Percentiles rank a stretch among this genome's conserved stretches.
phyloP scores from a whole-genome alignment of 2,113 vertebrate genomes.

The Argyrosomus japonicus region DNA sequence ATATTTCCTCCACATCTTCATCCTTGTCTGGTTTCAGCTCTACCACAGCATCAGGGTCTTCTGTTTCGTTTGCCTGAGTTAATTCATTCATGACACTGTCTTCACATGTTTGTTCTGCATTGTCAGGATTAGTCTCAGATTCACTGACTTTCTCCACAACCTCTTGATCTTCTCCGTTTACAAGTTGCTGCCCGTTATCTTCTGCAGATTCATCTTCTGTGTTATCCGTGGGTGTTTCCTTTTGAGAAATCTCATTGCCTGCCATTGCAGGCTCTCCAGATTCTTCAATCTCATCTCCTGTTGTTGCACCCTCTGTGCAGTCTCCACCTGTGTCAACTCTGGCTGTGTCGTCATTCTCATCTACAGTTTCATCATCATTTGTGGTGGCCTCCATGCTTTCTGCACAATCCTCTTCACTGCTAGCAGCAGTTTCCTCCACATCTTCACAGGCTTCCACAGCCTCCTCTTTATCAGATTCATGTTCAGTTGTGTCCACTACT shows the following conservation, averaged over 20 bases:
- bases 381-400: background rate
- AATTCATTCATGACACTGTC: background rate
- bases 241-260: constrained; percentile 15
- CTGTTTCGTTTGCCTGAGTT: constrained; percentile 43
- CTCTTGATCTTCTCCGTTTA: constrained; percentile 7
- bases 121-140: constrained; percentile 22
- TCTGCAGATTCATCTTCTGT: constrained; percentile 39
- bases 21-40: constrained; percentile 41
- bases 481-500: background rate
- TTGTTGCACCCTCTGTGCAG: constrained; percentile 22
- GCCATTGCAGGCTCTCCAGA: constrained; percentile 2
- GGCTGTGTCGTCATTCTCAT: constrained; percentile 38
- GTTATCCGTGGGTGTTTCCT: constrained; percentile 29
- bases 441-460: constrained; percentile 20
- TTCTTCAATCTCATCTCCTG: constrained; percentile 28
- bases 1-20: constrained; percentile 27
- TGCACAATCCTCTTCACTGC: constrained; percentile 17
- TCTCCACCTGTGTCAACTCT: constrained; percentile 35
- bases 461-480: constrained; percentile 30
- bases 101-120: background rate
- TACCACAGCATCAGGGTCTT: constrained; percentile 43
- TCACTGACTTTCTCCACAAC: background rate
- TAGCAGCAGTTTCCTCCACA: constrained; percentile 2
- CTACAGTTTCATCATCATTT: constrained; percentile 47
- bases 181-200: background rate